phyloP scores from a whole-genome alignment of 2,888 invertebrate species.

The Cerastis leucographa region DNA sequence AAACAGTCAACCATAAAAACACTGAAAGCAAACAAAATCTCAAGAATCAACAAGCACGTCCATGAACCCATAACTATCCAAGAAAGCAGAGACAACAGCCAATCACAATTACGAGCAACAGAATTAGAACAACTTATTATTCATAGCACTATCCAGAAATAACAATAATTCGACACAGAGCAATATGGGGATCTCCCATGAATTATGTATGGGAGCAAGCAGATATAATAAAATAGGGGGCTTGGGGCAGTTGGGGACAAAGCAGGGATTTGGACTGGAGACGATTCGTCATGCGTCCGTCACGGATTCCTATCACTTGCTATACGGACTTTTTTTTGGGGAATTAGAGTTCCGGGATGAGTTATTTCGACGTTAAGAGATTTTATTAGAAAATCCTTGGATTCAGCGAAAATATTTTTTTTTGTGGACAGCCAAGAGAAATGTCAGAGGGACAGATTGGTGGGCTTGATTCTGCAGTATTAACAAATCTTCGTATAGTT shows the following conservation, averaged over 20 bases:
- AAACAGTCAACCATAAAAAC: not conserved
- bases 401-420: not conserved
- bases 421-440: not conserved
- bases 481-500: not conserved
- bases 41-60: slow-evolving; percentile 27
- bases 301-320: slow-evolving; percentile 48
- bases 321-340: slow-evolving; percentile 20
- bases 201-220: slow-evolving; percentile 81
- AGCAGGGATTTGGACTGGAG: slow-evolving; percentile 77
- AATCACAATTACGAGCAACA: slow-evolving; percentile 65
- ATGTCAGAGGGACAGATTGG: not conserved
- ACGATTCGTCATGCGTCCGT: slow-evolving; percentile 83
- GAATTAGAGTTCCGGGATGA: slow-evolving; percentile 7
- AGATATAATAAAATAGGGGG: slow-evolving; percentile 78
- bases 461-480: not conserved
- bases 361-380: slow-evolving; percentile 4
- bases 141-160: slow-evolving; percentile 69
- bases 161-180: slow-evolving; percentile 70
- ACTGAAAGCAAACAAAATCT: slow-evolving; percentile 11
- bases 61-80: slow-evolving; percentile 11
- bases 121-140: slow-evolving; percentile 67
- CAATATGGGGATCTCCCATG: slow-evolving; percentile 75
- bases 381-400: not conserved
- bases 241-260: slow-evolving; percentile 67
- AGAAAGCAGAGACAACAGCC: slow-evolving; percentile 64